Percentiles rank a stretch among this genome's conserved stretches.
Conservation (phyloP, 2,797 vertebrate species). For the Ambastaia sidthimunki region DNA sequence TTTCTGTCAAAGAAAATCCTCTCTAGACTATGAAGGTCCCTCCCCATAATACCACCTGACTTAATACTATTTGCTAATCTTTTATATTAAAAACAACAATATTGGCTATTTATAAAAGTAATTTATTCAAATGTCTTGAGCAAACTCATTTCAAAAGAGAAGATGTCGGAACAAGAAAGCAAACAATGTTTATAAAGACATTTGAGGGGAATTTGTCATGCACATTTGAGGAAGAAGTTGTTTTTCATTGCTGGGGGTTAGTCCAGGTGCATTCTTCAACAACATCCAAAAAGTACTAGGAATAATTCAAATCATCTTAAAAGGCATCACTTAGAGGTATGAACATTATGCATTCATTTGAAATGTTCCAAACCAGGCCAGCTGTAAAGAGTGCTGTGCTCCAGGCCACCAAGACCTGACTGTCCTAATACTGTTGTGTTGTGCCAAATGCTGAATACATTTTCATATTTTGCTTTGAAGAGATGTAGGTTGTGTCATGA, state of each 20-base stretch:
- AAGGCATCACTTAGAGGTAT: constrained; percentile 25
- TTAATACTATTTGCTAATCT: background rate
- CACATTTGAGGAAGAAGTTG: background rate
- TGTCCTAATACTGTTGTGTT: constrained; percentile 31
- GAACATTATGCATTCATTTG: constrained; percentile 40
- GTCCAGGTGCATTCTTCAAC: background rate
- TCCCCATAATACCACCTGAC: background rate
- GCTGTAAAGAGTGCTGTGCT: constrained; percentile 36
- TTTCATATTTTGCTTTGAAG: constrained; percentile 26
- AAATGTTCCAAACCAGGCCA: constrained; percentile 36
- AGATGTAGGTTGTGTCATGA: constrained; percentile 12
- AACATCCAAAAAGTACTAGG: constrained; percentile 5
- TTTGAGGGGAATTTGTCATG: background rate
- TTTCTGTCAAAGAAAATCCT: too few relatives aligned
- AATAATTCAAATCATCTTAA: background rate
- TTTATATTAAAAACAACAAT: background rate
- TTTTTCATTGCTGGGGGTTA: background rate
- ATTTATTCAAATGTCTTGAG: too few relatives aligned
- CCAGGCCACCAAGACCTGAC: constrained; percentile 5
- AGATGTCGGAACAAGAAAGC: background rate
- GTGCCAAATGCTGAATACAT: constrained; percentile 31
- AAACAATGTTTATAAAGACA: background rate
- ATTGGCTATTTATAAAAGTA: background rate
- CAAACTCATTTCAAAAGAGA: background rate
- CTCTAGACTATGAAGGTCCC: too few relatives aligned